These are phyloP conservation scores for Drosophila equinoxialis DNA, from an alignment of 1,140 invertebrate species.

Conservation along the genomic window DNA sequence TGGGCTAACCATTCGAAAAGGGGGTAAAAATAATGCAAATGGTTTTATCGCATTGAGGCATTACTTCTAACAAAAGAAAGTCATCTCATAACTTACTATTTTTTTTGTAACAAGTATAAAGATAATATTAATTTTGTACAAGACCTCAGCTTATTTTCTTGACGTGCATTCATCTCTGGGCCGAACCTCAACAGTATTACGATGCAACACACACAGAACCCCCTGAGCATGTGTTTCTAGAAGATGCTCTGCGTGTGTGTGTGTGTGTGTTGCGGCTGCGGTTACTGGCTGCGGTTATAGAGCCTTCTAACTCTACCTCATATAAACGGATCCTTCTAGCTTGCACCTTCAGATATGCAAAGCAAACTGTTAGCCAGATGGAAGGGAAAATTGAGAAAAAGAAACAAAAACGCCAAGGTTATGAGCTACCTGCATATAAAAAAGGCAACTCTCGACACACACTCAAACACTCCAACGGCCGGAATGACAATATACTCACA, in stretches of 20 bases:
- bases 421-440: slow-evolving; percentile 39
- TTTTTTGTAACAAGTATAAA: too few relatives aligned
- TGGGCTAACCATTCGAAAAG: too few relatives aligned
- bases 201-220: slow-evolving; percentile 30
- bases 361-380: slow-evolving; percentile 51
- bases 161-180: slow-evolving; percentile 59
- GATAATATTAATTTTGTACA: background rate
- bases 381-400: slow-evolving; percentile 11
- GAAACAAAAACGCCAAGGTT: slow-evolving; percentile 68
- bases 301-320: slow-evolving; percentile 3
- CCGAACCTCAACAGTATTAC: slow-evolving; percentile 54
- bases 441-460: slow-evolving; percentile 33
- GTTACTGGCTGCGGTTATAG: slow-evolving; percentile 36
- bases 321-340: background rate
- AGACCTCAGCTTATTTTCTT: slow-evolving; percentile 11
- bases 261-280: slow-evolving; percentile 42
- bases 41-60: too few relatives aligned
- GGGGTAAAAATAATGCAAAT: too few relatives aligned
- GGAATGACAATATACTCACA: background rate
- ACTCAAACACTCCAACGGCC: slow-evolving; percentile 27
- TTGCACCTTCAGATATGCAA: slow-evolving; percentile 34
- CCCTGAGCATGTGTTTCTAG: slow-evolving; percentile 18
- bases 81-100: background rate
- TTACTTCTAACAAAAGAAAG: too few relatives aligned
- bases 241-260: slow-evolving; percentile 15